These are phyloP conservation scores for Pterophyllum scalare DNA, from an alignment of 2,113 vertebrate genomes.

Conservation along the genomic window DNA sequence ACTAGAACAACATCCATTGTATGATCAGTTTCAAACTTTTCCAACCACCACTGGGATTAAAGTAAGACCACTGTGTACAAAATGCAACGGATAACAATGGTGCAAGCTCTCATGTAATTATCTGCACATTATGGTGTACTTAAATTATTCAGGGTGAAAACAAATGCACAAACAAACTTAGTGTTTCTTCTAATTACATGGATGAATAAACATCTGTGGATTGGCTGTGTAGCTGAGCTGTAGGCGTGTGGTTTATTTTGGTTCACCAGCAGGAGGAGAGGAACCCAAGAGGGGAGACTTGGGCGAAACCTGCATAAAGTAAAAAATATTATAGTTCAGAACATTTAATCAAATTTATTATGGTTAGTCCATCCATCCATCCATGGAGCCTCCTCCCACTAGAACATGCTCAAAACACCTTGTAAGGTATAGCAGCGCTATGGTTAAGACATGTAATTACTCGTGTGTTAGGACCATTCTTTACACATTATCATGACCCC, in stretches of 20 bases:
- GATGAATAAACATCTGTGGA: constrained; percentile 33
- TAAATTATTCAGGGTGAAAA: constrained; percentile 46
- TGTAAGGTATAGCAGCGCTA: not conserved
- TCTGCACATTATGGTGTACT: constrained; percentile 33
- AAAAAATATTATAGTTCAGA: not conserved
- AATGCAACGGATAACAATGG: constrained; percentile 28
- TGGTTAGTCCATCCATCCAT: not conserved
- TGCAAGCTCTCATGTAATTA: constrained; percentile 19
- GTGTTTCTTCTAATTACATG: constrained; percentile 34
- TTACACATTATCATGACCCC: not conserved
- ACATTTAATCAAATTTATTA: not conserved
- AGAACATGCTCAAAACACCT: not conserved
- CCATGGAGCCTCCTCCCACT: not conserved
- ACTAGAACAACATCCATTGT: not conserved
- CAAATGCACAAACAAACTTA: constrained; percentile 36
- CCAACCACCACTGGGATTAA: constrained; percentile 18
- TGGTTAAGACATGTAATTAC: not conserved
- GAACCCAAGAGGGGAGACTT: constrained; percentile 81
- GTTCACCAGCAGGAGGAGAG: constrained; percentile 74
- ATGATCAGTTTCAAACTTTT: constrained; percentile 27
- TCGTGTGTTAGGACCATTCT: not conserved
- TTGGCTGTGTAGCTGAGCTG: constrained; percentile 16
- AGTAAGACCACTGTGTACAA: constrained; percentile 16
- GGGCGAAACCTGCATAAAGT: constrained; percentile 75
- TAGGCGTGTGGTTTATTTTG: constrained; percentile 65